Evolutionary conservation across 2,888 invertebrate species (phyloP).

Genomic region (Heliconius sara): DNA sequence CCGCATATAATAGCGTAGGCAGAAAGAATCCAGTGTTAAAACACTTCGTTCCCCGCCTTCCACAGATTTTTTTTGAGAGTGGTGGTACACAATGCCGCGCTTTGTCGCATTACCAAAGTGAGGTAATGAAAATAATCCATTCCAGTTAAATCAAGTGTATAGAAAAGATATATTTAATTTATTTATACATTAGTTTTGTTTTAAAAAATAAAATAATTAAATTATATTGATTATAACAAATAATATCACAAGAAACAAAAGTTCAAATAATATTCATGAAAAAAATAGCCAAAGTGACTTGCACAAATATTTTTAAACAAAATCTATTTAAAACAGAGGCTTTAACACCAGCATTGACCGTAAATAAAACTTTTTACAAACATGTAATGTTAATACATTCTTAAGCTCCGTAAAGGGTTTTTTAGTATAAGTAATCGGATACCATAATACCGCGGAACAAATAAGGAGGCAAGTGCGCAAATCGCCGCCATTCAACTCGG

Average conservation of each 20-base stretch:
- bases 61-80: no score
- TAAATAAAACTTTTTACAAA: background rate
- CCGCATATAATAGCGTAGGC: background rate
- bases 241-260: no score
- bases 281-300: background rate
- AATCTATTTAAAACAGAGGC: background rate
- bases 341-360: slow-evolving; percentile 25
- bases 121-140: no score
- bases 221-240: no score
- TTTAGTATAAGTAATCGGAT: slow-evolving; percentile 33
- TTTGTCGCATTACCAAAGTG: no score
- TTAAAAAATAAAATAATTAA: background rate
- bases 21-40: background rate
- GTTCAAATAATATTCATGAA: no score
- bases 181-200: background rate
- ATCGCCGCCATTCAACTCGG: slow-evolving; percentile 35
- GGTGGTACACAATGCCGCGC: no score
- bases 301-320: background rate
- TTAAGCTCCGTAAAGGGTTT: background rate
- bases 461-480: slow-evolving; percentile 40
- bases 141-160: no score
- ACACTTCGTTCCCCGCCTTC: background rate
- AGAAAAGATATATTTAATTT: background rate
- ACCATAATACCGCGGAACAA: slow-evolving; percentile 37
- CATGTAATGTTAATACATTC: background rate